Evolutionary conservation across 2,888 invertebrate species (phyloP), one percentile per base, ranked within the genome.

Genomic region (Zhuqinia jingwanae): DNA sequence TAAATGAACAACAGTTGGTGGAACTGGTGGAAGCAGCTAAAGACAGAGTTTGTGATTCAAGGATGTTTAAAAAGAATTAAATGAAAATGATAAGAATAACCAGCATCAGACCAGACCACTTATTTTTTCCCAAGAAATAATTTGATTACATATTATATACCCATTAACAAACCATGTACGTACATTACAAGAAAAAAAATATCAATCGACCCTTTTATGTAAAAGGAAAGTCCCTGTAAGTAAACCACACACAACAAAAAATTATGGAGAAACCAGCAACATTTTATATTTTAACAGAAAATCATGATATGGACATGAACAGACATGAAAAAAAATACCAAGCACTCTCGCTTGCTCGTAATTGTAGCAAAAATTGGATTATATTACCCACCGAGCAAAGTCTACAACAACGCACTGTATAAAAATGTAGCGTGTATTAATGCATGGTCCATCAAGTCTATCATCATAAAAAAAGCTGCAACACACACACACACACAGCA

Each of bases 301-400:
- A n/a, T n/a, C n/a, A n/a, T n/a, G n/a, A n/a, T n/a, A n/a, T 25
- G 15, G 22, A 75, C 30, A 75, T 56, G 73, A 50, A 50, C 27
- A 75, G 20, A 13, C 53, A 75, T 53, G 53, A 60, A 17, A 47
- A 63, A 60, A 60, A 53, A 45, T 13, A 25, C 56, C 80, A 73
- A 60, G 60, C n/a, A n/a, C n/a, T 53, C 36, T 42, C 50, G 84
- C n/a, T n/a, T n/a, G n/a, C n/a, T n/a, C n/a, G 77, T 77, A 84
- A 84, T 84, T 77, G 84, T 84, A 68, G 76, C 76, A 84, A 77
- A 84, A 84, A 84, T 84, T 84, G 65, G 84, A 84, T 84, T 84
- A 77, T 20, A 27, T 56, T 47, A 65, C 63, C n/a, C 58, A 58
- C 36, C 45, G 20, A 25, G 56, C 45, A 36, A 25, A 15, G n/a